A percentile compares a stretch with the other conserved stretches of the same genome.
These are phyloP conservation scores for Dicyrtoma fusca DNA, from an alignment of 2,888 invertebrate species.

Conservation along the genomic window DNA sequence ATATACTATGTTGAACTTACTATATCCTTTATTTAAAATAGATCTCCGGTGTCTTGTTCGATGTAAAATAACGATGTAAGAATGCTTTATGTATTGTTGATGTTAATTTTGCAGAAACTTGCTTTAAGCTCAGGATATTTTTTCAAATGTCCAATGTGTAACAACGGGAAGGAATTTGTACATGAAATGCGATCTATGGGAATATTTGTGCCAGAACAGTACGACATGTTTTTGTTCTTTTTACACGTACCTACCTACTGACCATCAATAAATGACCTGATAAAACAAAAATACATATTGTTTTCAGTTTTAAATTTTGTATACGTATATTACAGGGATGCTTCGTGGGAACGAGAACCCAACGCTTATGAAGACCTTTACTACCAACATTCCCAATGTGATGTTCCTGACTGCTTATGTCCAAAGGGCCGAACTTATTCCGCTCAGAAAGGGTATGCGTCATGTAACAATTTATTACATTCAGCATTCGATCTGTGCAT, in stretches of 20 bases:
- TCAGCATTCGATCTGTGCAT: too few species aligned
- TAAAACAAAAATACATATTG: too few species aligned
- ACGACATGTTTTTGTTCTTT: slow-evolving; percentile 58
- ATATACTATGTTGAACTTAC: slow-evolving; percentile 8
- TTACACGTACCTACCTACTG: too few species aligned
- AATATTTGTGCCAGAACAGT: slow-evolving; percentile 80
- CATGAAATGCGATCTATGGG: slow-evolving; percentile 69
- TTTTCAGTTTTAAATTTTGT: too few species aligned
- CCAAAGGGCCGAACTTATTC: slow-evolving; percentile 64
- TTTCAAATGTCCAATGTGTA: slow-evolving; percentile 82
- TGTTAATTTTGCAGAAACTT: slow-evolving; percentile 66
- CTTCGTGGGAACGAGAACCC: slow-evolving; percentile 81
- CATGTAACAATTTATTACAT: not conserved
- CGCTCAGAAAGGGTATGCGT: slow-evolving; percentile 61
- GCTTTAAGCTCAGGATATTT: slow-evolving; percentile 79
- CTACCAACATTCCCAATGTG: slow-evolving; percentile 68
- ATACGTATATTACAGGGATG: slow-evolving; percentile 67
- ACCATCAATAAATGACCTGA: too few species aligned
- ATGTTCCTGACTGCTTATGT: slow-evolving; percentile 67
- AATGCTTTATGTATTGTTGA: not conserved
- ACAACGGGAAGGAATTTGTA: slow-evolving; percentile 70
- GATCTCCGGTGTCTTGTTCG: not conserved
- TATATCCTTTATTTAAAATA: not conserved
- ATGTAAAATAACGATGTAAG: not conserved
- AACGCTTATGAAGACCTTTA: slow-evolving; percentile 75